Evolutionary conservation across 1,140 invertebrate species (phyloP), one percentile per base, ranked within the genome.

Genomic region (Drosophila pseudoananassae): DNA sequence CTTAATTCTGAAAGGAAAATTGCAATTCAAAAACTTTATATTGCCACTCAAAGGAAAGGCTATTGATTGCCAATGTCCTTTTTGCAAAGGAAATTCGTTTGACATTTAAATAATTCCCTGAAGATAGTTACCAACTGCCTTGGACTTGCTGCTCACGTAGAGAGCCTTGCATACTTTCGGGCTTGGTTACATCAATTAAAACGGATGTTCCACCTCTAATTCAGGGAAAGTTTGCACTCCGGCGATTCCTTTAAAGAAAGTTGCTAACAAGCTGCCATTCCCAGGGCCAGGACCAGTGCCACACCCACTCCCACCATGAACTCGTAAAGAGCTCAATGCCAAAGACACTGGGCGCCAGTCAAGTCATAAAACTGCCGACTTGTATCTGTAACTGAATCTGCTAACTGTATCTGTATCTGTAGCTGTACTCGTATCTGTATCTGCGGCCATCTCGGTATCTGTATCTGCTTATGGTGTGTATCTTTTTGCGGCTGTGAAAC

Each of bases 261-360:
- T 78, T 72, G 31, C 59, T 78, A 78, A 78, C 74, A 77, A 78
- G 75, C 66, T 23, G 9, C 33, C 58, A 54, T n/a, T n/a, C 0
- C n/a, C 14, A 43, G 40, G 17, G 4, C 15, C 6, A 17, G 40
- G 40, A 6, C 7, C 40, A 45, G 43, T 53, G 15, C 38, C 52
- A 70, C 56, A 52, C 58, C 53, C 52, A 61, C 29, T 10, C 38
- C 46, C 5, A 10, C 20, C 20, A 20, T 20, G 20, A 31, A 43
- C 76, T 78, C 77, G 77, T 79, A 79, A 79, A 78, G 64, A 68
- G 43, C 61, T 63, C 63, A 69, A 66, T 72, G 76, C 43, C 63
- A 38, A 79, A 79, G 77, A 79, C 57, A 69, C 63, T 79, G 63
- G 77, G 77, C 77, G 77, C 77, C 77, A 79, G 77, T 70, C 63